Evolutionary conservation across 2,797 vertebrate species (phyloP), one percentile per base, ranked within the genome.

Genomic region (Phoebastria nigripes): DNA sequence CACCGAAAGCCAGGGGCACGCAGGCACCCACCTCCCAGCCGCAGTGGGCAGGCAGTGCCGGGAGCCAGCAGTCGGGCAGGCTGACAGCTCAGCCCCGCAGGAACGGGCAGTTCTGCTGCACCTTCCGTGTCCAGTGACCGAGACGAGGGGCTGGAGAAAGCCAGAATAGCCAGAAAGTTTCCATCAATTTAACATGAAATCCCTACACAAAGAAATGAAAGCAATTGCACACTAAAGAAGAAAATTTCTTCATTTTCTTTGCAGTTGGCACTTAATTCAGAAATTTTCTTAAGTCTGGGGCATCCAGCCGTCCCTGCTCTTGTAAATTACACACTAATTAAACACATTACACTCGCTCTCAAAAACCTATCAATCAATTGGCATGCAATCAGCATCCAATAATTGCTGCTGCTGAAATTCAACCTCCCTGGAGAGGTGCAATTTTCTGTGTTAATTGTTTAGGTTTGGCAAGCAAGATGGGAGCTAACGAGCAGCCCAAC

Each of bases 261-360:
- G 31, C 2, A 5, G 39, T 5, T 52, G 49, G 56, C 39, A 55
- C 7, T 13, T 56, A 15, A 59, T 16, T 49, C 26, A 12, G 56
- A 44, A 8, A 16, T 71, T 41, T 73, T 62, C 65, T 39, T 15
- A 46, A 86, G 85, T 39, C 56, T 15, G 44, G 61, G 61, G 56
- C 91, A 74, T 8, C 79, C 93, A 79, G 26, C 20, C 49, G 1
- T 65, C 79, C 49, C 29, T 1, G 8, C 67, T 74, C 66, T 29
- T 41, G 55, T 66, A 91, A 93, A 87, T 93, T 59, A 54, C 61
- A 9, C 59, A 35, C 91, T 93, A 94, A 87, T 97, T 92, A 94
- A 78, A 29, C 63, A 12, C 93, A 31, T 69, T 28, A 56, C 79
- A 7, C 56, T 31, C 13, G 0, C 72, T 80, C 90, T 47, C 73